Conservation (phyloP, 2,797 vertebrate species). For the Parotocinclus haroldoi region DNA sequence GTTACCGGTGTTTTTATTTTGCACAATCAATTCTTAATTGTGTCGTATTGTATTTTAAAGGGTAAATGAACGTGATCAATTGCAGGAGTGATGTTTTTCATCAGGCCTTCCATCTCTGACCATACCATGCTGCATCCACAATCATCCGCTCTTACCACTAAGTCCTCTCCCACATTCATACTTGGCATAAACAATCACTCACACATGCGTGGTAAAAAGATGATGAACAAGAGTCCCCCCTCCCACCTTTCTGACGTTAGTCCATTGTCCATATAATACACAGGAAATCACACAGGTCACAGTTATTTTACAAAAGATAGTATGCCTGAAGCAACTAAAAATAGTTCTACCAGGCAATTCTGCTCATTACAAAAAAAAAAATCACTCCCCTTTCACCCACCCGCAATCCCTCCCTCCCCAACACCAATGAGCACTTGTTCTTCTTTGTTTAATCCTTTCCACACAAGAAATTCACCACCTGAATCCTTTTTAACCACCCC, state of each 20-base stretch:
- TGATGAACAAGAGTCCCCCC: constrained; percentile 54
- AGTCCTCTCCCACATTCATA: constrained; percentile 51
- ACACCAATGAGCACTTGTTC: constrained; percentile 22
- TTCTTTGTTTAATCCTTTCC: constrained; percentile 41
- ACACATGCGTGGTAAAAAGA: constrained; percentile 65
- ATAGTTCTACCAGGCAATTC: constrained; percentile 62
- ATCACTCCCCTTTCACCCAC: constrained; percentile 36
- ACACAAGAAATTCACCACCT: constrained; percentile 45
- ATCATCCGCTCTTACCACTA: constrained; percentile 34
- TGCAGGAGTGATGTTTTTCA: constrained; percentile 52
- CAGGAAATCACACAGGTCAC: constrained; percentile 71
- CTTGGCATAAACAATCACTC: constrained; percentile 55
- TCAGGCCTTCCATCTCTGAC: constrained; percentile 40
- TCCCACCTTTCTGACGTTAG: constrained; percentile 59
- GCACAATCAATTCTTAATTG: background rate
- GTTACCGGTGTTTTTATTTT: background rate
- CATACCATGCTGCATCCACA: constrained; percentile 42
- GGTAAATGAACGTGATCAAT: constrained; percentile 43
- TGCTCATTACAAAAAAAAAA: constrained; percentile 58
- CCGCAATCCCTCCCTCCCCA: constrained; percentile 41
- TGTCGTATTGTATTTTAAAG: constrained; percentile 13
- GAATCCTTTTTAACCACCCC: constrained; percentile 34
- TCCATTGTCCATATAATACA: constrained; percentile 70
- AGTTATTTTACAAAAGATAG: constrained; percentile 73
- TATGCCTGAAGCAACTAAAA: constrained; percentile 66